Base-by-base conservation (phyloP, 2,797 vertebrate species). In the Salarias fasciatus region DNA sequence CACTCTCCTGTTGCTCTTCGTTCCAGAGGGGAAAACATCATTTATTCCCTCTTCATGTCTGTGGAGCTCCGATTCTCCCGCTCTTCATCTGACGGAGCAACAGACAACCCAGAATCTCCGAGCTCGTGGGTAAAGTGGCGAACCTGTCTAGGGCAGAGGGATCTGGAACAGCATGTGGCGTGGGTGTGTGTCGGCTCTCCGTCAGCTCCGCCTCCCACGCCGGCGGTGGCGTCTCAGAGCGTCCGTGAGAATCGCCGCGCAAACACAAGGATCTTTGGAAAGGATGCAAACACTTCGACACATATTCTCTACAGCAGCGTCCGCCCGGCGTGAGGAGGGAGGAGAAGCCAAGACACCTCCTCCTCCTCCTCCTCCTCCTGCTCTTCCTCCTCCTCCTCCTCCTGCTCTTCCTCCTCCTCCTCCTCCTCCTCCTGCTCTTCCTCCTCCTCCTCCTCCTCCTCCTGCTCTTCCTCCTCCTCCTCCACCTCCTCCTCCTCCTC, bases 141-240 rank as follows among this genome's bases (percentile, higher is more conserved):
- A n/a, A n/a, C n/a, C n/a, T n/a, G n/a, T n/a, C n/a, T n/a, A n/a
- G n/a, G n/a, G n/a, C n/a, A n/a, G n/a, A n/a, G n/a, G n/a, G n/a
- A n/a, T n/a, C n/a, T n/a, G n/a, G n/a, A n/a, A n/a, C n/a, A n/a
- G n/a, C n/a, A n/a, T n/a, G n/a, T n/a, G n/a, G 60, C 30, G 73
- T 82, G 84, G 73, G 79, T 69, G 77, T 77, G 44, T 53, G 35
- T 65, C 72, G 75, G 74, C 73, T 46, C 58, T 52, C 38, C 64
- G 63, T 67, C 48, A 48, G 80, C 77, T 77, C 84, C 83, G 93
- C 88, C 86, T 92, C 91, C 84, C 85, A 90, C 89, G 85, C 57
- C 85, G 85, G 72, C 73, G 44, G 54, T 71, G 35, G 53, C 51
- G 55, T 71, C 57, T 77, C 24, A 75, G 65, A 73, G 44, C 73